Base-by-base conservation (phyloP, 1,140 invertebrate species). In the Trichonephila inaurata region DNA sequence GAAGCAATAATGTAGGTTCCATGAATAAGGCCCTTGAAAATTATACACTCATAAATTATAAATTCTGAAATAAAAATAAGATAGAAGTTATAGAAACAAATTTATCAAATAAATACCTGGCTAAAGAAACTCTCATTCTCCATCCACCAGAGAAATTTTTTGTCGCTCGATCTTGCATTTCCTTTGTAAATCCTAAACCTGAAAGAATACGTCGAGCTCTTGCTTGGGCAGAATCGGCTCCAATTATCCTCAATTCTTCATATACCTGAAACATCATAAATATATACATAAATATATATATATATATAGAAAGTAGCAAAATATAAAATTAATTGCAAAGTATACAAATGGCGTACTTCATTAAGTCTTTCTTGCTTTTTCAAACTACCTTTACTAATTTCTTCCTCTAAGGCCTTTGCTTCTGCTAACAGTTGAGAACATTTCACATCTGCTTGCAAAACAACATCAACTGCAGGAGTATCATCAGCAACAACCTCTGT, bases 61-160 rank as follows among this genome's bases (percentile, higher is more conserved):
- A 86, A 82, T 24, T 7, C 12, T 18, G 58, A 2, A 85, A n/a
- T 0, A 10, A 8, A 5, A 40, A 21, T 14, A 51, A 51, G 51
- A 72, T 5, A 16, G 16, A 16, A n/a, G 0, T 14, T 16, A 72
- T 14, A 8, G 5, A 83, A 28, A 28, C 60, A 62, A 62, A 77
- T 61, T 51, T 21, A 89, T 24, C 66, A n/a, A 51, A 24, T 8
- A 62, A 98, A 1, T 87, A 96, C 96, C 96, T 95, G 0, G 99
- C 99, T 62, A 99, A 96, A 0, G 99, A 99, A 14, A 99, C 98
- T 96, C 99, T 97, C 99, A 99, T 99, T 95, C 99, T 96, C 99
- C 99, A 99, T 83, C 99, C 99, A 95, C 99, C 99, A 94, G 99
- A 99, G 96, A 99, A 99, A 95, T 98, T 97, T 96, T 99, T 99